Conservation (phyloP, 92 coral and sea anemone genomes). For the Montipora capitata region DNA sequence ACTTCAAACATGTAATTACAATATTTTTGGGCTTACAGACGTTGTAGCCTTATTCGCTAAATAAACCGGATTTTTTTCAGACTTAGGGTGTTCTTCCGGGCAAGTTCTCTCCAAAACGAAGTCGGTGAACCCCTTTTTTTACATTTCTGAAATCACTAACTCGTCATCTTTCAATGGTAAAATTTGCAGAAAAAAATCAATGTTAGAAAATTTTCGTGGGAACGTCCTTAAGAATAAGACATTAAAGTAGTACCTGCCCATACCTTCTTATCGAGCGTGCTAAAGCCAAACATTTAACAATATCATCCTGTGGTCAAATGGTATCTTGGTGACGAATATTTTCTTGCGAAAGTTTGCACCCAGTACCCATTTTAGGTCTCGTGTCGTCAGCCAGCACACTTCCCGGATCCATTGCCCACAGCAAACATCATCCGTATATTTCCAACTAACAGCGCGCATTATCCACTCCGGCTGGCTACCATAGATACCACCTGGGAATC, state of each 20-base stretch:
- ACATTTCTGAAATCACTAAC: too few relatives aligned
- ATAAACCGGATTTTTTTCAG: too few relatives aligned
- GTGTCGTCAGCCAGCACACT: constrained; percentile 30
- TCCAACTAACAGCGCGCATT: constrained; percentile 41
- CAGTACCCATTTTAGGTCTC: constrained; percentile 41
- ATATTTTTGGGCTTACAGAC: too few relatives aligned
- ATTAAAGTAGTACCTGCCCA: constrained; percentile 6
- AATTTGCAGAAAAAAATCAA: too few relatives aligned
- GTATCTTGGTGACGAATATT: constrained; percentile 54
- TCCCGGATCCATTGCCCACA: constrained; percentile 4
- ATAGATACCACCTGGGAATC: constrained; percentile 29
- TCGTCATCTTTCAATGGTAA: too few relatives aligned
- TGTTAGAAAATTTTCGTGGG: too few relatives aligned
- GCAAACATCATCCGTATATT: not conserved
- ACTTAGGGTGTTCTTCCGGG: too few relatives aligned
- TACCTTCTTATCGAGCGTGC: constrained; percentile 24
- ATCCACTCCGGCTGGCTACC: constrained; percentile 45
- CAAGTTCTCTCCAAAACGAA: too few relatives aligned
- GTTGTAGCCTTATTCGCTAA: too few relatives aligned
- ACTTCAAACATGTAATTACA: too few relatives aligned
- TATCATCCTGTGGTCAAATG: constrained; percentile 42
- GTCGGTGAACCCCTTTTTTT: too few relatives aligned
- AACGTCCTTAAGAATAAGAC: too few relatives aligned
- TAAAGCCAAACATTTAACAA: constrained; percentile 21
- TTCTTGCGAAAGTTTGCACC: not conserved